A percentile compares a stretch with the other conserved stretches of the same genome.
Evolutionary conservation across 2,113 vertebrate genomes (phyloP).

Genomic region (Pagrus major): DNA sequence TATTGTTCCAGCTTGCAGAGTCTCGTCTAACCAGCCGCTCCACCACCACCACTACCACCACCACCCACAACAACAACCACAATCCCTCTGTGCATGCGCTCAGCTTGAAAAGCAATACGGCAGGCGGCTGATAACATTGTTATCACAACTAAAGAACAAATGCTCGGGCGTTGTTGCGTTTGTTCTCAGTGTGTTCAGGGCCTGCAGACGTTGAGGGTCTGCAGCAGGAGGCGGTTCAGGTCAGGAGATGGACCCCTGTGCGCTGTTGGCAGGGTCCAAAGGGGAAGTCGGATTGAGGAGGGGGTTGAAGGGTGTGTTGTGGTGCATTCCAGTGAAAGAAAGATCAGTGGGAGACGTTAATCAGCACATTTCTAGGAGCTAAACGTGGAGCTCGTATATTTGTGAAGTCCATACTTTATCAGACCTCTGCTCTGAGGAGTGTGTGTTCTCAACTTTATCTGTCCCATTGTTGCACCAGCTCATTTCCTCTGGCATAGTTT

Average conservation of each 20-base stretch:
- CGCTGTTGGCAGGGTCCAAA: conserved; percentile 8
- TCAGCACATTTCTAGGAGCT: not conserved
- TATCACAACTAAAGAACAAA: not conserved
- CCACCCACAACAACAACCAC: conserved; percentile 5
- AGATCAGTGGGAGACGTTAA: not conserved
- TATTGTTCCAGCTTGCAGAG: conserved; percentile 51
- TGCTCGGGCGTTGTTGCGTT: no score
- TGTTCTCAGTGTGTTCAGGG: not conserved
- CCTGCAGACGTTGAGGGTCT: not conserved
- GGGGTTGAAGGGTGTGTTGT: conserved; percentile 42
- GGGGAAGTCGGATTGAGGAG: conserved; percentile 15
- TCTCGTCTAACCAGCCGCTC: conserved; percentile 24
- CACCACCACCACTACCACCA: not conserved
- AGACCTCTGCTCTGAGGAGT: not conserved
- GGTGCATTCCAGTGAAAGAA: conserved; percentile 16
- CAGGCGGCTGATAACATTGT: conserved; percentile 13
- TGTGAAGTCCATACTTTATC: not conserved
- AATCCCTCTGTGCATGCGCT: conserved; percentile 10
- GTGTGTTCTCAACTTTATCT: not conserved
- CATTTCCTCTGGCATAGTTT: not conserved
- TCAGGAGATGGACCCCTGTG: not conserved
- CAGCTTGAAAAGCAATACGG: not conserved
- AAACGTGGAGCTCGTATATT: not conserved
- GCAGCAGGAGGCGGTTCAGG: not conserved
- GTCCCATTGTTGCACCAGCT: not conserved